A percentile compares a stretch with the other conserved stretches of the same genome.
Evolutionary conservation across 2,797 vertebrate species (phyloP).

Genomic region (Takifugu rubripes): DNA sequence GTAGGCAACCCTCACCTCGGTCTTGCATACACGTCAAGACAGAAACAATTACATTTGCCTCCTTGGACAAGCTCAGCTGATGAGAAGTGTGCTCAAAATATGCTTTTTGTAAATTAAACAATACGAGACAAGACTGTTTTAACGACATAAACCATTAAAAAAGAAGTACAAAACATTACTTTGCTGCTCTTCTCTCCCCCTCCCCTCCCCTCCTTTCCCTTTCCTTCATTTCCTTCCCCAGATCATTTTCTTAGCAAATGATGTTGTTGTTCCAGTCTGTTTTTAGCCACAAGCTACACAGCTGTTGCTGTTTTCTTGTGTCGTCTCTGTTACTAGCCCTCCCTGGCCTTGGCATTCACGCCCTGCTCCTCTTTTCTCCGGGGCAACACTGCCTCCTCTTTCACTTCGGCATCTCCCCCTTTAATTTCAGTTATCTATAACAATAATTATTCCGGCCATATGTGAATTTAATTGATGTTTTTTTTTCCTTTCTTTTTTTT

Average conservation of each 20-base stretch:
- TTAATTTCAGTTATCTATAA: slow-evolving; percentile 70
- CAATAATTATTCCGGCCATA: slow-evolving; percentile 73
- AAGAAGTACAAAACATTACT: not conserved
- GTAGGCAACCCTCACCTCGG: slow-evolving; percentile 12
- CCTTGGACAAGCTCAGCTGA: not conserved
- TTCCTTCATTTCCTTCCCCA: slow-evolving; percentile 47
- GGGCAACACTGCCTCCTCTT: slow-evolving; percentile 56
- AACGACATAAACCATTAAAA: slow-evolving; percentile 1
- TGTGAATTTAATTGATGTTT: slow-evolving; percentile 70
- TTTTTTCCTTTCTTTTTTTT: not conserved
- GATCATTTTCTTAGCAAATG: slow-evolving; percentile 73
- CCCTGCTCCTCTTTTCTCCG: slow-evolving; percentile 60
- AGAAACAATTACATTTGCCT: not conserved
- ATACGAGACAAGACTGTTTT: slow-evolving; percentile 1
- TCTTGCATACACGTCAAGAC: slow-evolving; percentile 24
- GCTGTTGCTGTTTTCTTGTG: slow-evolving; percentile 81
- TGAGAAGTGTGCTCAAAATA: not conserved
- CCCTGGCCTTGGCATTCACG: slow-evolving; percentile 59
- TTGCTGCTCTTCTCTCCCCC: slow-evolving; percentile 5
- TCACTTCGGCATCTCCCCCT: slow-evolving; percentile 54
- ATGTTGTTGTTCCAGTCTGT: slow-evolving; percentile 72
- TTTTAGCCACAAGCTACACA: slow-evolving; percentile 81
- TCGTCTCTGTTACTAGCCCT: slow-evolving; percentile 63
- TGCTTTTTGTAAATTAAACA: slow-evolving; percentile 1
- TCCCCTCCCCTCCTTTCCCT: no score